Conservation (phyloP, 2,797 vertebrate genomes). For the Emydoidea blandingii region DNA sequence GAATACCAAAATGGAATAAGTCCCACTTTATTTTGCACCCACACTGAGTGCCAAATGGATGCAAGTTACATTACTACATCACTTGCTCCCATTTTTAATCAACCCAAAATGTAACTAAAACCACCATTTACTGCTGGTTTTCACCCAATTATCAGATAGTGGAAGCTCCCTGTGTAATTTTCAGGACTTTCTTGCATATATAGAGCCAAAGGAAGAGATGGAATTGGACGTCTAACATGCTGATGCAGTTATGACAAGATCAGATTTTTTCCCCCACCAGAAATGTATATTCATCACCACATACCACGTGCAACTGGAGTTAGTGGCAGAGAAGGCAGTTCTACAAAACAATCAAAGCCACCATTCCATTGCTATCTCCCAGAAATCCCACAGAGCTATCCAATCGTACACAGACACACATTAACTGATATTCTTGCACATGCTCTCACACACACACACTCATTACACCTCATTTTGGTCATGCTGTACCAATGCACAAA, state of each 20-base stretch:
- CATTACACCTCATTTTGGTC: background rate
- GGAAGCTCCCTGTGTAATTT: background rate
- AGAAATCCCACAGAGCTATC: slow-evolving; percentile 7
- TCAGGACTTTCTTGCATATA: background rate
- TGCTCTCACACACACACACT: background rate
- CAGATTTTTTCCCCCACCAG: background rate
- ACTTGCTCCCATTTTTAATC: slow-evolving; percentile 42
- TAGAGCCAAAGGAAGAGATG: background rate
- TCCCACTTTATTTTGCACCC: slow-evolving; percentile 57
- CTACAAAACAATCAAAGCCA: slow-evolving; percentile 7
- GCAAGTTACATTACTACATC: slow-evolving; percentile 30
- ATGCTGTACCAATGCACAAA: background rate
- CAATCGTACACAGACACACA: background rate
- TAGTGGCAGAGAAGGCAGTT: background rate
- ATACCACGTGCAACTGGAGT: background rate
- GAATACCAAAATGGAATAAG: slow-evolving; percentile 57
- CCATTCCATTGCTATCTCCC: background rate
- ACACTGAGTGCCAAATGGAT: slow-evolving; percentile 46
- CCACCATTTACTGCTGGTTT: background rate
- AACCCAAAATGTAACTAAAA: background rate
- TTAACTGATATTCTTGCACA: background rate
- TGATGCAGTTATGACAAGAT: background rate
- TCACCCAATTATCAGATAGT: background rate
- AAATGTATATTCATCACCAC: background rate
- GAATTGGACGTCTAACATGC: background rate